Percentiles rank a stretch among this genome's conserved stretches.
These are phyloP conservation scores for Pteropus rufus DNA, from an alignment of 2,797 vertebrate species.

Conservation along the genomic window DNA sequence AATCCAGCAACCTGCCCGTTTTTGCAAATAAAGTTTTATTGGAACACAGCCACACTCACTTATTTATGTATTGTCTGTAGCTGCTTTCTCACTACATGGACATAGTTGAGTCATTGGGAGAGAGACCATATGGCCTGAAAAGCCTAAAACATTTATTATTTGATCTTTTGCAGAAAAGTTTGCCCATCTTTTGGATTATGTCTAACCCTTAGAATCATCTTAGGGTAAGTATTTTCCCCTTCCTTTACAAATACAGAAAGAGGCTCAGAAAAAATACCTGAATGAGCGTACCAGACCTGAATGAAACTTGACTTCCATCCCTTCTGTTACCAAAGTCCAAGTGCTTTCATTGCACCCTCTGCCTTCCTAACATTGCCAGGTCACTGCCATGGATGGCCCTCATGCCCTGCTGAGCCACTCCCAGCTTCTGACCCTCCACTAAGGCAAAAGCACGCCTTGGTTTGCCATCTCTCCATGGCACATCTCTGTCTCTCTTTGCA, in stretches of 20 bases:
- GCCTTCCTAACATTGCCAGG: background rate
- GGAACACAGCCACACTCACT: background rate
- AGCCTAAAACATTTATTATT: background rate
- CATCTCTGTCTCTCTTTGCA: background rate
- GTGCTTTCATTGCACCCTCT: background rate
- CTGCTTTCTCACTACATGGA: background rate
- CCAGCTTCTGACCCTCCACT: background rate
- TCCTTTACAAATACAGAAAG: background rate
- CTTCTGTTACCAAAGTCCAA: background rate
- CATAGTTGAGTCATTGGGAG: background rate
- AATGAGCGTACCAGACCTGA: background rate
- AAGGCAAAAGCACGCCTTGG: background rate
- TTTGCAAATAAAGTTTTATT: slow-evolving; percentile 40
- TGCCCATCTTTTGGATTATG: background rate
- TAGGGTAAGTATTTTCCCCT: background rate
- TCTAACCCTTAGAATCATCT: background rate
- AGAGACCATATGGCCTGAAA: background rate
- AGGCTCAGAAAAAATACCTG: background rate
- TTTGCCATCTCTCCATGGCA: background rate
- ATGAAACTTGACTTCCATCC: background rate
- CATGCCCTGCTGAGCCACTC: background rate
- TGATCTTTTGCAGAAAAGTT: background rate
- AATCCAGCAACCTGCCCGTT: background rate
- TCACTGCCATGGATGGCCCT: no score
- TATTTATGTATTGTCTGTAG: background rate